These are phyloP conservation scores for Malthinus flaveolus DNA, from an alignment of 2,888 invertebrate genomes.

Conservation along the genomic window DNA sequence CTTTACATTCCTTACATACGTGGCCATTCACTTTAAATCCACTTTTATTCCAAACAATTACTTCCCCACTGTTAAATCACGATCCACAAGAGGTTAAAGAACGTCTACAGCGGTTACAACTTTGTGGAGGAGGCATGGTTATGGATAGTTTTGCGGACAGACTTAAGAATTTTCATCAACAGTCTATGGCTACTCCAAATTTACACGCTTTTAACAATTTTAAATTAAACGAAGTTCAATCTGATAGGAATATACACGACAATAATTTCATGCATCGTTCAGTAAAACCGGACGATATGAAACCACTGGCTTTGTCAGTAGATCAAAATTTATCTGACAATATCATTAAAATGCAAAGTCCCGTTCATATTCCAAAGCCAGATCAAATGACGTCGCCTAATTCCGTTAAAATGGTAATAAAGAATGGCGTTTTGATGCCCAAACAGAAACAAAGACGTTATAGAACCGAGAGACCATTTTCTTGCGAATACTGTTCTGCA, in stretches of 20 bases:
- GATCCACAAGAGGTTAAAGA: slow-evolving; percentile 71
- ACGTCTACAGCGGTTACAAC: slow-evolving; percentile 66
- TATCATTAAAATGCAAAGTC: slow-evolving; percentile 49
- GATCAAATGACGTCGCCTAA: slow-evolving; percentile 61
- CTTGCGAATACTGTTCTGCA: slow-evolving; percentile 88
- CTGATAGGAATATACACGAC: slow-evolving; percentile 32
- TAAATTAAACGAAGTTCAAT: slow-evolving; percentile 37
- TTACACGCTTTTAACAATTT: slow-evolving; percentile 36
- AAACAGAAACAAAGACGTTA: slow-evolving; percentile 90
- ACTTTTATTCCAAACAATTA: slow-evolving; percentile 64
- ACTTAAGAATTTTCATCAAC: slow-evolving; percentile 40
- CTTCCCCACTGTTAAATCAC: slow-evolving; percentile 57
- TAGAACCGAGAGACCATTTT: slow-evolving; percentile 87
- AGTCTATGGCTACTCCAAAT: slow-evolving; percentile 13
- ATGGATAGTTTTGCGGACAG: slow-evolving; percentile 51
- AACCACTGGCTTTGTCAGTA: slow-evolving; percentile 55
- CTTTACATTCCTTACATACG: slow-evolving; percentile 43
- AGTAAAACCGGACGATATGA: slow-evolving; percentile 56
- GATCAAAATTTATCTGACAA: slow-evolving; percentile 39
- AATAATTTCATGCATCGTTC: slow-evolving; percentile 30
- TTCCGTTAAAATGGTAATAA: slow-evolving; percentile 86
- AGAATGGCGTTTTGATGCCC: slow-evolving; percentile 87
- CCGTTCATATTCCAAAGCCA: slow-evolving; percentile 56
- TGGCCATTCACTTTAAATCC: slow-evolving; percentile 65
- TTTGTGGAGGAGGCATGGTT: slow-evolving; percentile 71